Evolutionary conservation across 2,888 invertebrate genomes (phyloP).

Genomic region (Magallana nippona): DNA sequence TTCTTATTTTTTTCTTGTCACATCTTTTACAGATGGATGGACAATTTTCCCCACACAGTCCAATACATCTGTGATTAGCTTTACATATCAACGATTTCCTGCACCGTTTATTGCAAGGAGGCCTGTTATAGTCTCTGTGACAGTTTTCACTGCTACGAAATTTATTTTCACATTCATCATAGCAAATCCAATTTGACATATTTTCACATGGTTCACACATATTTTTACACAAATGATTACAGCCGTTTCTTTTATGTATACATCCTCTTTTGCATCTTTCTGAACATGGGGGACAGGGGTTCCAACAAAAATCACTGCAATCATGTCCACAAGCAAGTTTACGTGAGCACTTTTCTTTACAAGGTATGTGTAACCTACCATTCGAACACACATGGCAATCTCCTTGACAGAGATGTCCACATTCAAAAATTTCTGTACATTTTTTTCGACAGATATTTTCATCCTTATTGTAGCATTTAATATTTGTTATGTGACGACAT

Average conservation of each 20-base stretch:
- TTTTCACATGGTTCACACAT: constrained; percentile 75
- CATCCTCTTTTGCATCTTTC: constrained; percentile 76
- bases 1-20: constrained; percentile 70
- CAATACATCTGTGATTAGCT: constrained; percentile 81
- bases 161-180: constrained; percentile 56
- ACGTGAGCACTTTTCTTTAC: constrained; percentile 83
- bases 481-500: constrained; percentile 5
- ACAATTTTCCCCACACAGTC: constrained; percentile 87
- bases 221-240: constrained; percentile 70
- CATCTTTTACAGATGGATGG: constrained; percentile 84
- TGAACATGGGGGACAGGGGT: constrained; percentile 78
- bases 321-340: constrained; percentile 81
- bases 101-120: constrained; percentile 62
- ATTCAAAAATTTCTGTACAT: constrained; percentile 64
- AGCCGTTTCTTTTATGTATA: constrained; percentile 66
- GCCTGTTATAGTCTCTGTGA: constrained; percentile 77
- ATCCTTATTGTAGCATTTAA: not conserved
- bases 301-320: constrained; percentile 76
- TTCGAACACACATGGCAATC: constrained; percentile 75
- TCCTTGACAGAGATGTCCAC: constrained; percentile 58
- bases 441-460: constrained; percentile 59
- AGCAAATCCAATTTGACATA: constrained; percentile 76
- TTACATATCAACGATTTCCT: constrained; percentile 55
- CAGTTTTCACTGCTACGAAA: constrained; percentile 72
- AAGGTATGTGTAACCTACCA: constrained; percentile 84